Base-by-base conservation (phyloP, 2,888 invertebrate genomes). In the Drosophila pegasa region DNA sequence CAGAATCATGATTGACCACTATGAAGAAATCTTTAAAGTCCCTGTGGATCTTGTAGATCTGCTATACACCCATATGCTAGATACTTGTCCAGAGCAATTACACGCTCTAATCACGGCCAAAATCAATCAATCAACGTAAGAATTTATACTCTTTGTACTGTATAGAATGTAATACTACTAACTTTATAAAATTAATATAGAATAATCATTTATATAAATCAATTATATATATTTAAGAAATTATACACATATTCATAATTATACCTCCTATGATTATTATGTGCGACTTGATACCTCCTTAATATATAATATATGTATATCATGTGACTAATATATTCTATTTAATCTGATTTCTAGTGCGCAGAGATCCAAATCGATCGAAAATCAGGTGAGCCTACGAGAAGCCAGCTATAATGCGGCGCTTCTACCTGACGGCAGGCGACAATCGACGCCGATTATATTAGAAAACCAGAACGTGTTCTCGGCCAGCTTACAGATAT, bases 41-140 rank as follows among this genome's bases (percentile, higher is more conserved):
- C 94, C 97, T 10, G 95, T 96, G 0, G 97, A 97, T 76, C 93
- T 97, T 56, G 93, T 98, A 77, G 97, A 98, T 91, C 96, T 97
- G 89, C 95, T 98, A 8, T 97, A 97, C 92, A 94, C 96, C 12
- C 95, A 96, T 89, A 95, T 98, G 93, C 95, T 97, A 93, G 97
- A 98, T 91, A 94, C 94, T 18, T 95, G 96, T 92, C 98, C 98
- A 0, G 96, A 96, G 74, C 95, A 95, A 57, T 93, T 98, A 40
- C 96, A 98, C 92, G 93, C 93, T 55, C 90, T 95, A 37, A 72
- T 67, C 61, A 81, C 52, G 50, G 77, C 57, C 70, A 79, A 80
- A 85, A 66, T 45, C 6, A 47, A 37, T 35, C 22, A 50, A 33
- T 48, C 45, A 22, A 68, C 47, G 75, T 82, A 67, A 50, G 52